Conservation (phyloP, 2,888 invertebrate species). For the Trichogramma evanescens region DNA sequence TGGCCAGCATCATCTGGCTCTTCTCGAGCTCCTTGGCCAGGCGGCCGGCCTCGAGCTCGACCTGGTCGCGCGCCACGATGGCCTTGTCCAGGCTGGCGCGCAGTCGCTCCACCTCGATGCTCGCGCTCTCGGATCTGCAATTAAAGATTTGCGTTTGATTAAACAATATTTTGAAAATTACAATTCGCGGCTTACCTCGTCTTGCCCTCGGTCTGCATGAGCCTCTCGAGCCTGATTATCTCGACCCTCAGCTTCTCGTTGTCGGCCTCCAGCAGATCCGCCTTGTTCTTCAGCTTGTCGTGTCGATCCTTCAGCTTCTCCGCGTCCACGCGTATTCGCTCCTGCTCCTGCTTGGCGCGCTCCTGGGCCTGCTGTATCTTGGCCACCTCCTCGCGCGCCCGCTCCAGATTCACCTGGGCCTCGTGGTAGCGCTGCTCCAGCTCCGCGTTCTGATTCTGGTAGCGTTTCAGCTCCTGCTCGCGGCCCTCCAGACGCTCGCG, state of each 20-base stretch:
- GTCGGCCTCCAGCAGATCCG: slow-evolving; percentile 64
- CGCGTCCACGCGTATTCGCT: slow-evolving; percentile 79
- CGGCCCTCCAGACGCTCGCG: slow-evolving; percentile 70
- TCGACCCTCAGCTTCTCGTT: slow-evolving; percentile 71
- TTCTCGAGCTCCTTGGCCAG: slow-evolving; percentile 80
- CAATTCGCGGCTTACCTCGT: slow-evolving; percentile 41
- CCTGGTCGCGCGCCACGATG: slow-evolving; percentile 71
- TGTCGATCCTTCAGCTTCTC: slow-evolving; percentile 82
- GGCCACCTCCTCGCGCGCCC: slow-evolving; percentile 70
- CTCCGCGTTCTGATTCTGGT: slow-evolving; percentile 58
- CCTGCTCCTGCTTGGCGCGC: slow-evolving; percentile 72
- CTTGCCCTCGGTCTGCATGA: slow-evolving; percentile 51
- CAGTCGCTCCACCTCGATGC: slow-evolving; percentile 73
- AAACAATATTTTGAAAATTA: too few relatives aligned
- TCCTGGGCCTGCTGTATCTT: slow-evolving; percentile 71
- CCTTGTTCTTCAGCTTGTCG: slow-evolving; percentile 71
- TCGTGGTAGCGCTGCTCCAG: slow-evolving; percentile 69
- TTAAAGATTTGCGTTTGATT: too few relatives aligned
- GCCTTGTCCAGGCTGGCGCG: slow-evolving; percentile 83
- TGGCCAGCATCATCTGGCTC: slow-evolving; percentile 74
- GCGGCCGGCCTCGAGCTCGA: slow-evolving; percentile 77
- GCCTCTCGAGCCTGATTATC: slow-evolving; percentile 57
- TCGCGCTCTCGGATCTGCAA: slow-evolving; percentile 45
- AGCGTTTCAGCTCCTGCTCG: slow-evolving; percentile 67
- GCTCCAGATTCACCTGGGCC: slow-evolving; percentile 71